Percentiles rank a stretch among this genome's conserved stretches.
Conservation (phyloP, 1,140 invertebrate genomes). For the Panagrolaimus sp. region DNA sequence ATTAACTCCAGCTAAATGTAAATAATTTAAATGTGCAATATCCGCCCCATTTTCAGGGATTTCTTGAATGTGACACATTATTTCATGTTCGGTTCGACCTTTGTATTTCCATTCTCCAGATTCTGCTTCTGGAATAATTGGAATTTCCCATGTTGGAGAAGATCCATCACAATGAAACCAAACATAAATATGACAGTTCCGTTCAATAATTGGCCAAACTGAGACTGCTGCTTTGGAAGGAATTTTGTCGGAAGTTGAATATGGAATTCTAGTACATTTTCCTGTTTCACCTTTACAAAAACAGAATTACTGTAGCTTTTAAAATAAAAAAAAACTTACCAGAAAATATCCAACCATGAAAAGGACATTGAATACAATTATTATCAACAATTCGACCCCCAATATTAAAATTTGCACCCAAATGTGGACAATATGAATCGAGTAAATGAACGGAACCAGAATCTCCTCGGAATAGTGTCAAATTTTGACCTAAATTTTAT, state of each 20-base stretch:
- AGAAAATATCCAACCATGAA: slow-evolving; percentile 76
- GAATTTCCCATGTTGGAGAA: slow-evolving; percentile 70
- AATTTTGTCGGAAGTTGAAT: slow-evolving; percentile 63
- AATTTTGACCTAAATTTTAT: too few relatives aligned
- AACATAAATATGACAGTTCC: slow-evolving; percentile 67
- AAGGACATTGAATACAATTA: slow-evolving; percentile 76
- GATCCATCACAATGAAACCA: slow-evolving; percentile 75
- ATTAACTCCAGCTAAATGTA: slow-evolving; percentile 69
- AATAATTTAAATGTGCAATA: slow-evolving; percentile 71
- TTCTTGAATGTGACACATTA: slow-evolving; percentile 71
- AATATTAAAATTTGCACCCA: slow-evolving; percentile 76
- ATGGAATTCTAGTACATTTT: slow-evolving; percentile 70
- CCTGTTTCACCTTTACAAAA: slow-evolving; percentile 67
- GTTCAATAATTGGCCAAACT: slow-evolving; percentile 68
- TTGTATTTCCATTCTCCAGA: slow-evolving; percentile 67
- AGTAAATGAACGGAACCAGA: slow-evolving; percentile 67
- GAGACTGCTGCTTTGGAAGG: slow-evolving; percentile 63
- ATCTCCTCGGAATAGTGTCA: slow-evolving; percentile 67
- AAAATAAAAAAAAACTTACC: too few relatives aligned
- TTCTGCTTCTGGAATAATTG: slow-evolving; percentile 64
- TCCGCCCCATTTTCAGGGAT: slow-evolving; percentile 87
- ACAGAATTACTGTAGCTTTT: too few relatives aligned
- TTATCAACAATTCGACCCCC: slow-evolving; percentile 72
- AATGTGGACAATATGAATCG: slow-evolving; percentile 81
- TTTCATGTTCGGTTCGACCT: slow-evolving; percentile 70